Evolutionary conservation across 2,797 vertebrate species (phyloP).

Genomic region (Erethizon dorsatum): DNA sequence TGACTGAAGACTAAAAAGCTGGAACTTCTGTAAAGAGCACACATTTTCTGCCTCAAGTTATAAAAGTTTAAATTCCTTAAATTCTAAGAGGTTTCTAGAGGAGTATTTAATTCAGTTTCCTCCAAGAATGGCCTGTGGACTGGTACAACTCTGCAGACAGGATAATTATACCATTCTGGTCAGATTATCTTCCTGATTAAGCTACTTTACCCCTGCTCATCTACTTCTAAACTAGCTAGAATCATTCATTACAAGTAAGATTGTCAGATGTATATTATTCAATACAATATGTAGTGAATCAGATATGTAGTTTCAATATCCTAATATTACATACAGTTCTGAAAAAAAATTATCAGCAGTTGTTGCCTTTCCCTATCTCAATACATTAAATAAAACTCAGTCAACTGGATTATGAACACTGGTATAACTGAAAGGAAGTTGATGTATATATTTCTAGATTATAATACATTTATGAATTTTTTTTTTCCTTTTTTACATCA

Average conservation of each 20-base stretch:
- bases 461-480: neutral
- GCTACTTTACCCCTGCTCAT: neutral
- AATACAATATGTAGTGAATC: neutral
- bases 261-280: neutral
- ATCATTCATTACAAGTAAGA: conserved; percentile 10
- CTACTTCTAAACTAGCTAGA: neutral
- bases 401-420: neutral
- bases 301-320: neutral
- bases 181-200: conserved; percentile 54
- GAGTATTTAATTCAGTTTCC: conserved; percentile 53
- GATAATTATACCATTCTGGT: conserved; percentile 20
- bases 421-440: neutral
- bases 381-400: neutral
- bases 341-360: neutral
- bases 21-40: conserved; percentile 38
- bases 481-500: neutral
- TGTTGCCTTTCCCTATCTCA: neutral
- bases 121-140: neutral
- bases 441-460: neutral
- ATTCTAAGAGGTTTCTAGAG: conserved; percentile 74
- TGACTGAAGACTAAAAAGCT: conserved; percentile 60
- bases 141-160: conserved; percentile 46
- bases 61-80: conserved; percentile 50
- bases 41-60: conserved; percentile 55
- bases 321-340: neutral